These are phyloP conservation scores for Netelia virgata DNA, from an alignment of 2,888 invertebrate genomes.

Conservation along the genomic window DNA sequence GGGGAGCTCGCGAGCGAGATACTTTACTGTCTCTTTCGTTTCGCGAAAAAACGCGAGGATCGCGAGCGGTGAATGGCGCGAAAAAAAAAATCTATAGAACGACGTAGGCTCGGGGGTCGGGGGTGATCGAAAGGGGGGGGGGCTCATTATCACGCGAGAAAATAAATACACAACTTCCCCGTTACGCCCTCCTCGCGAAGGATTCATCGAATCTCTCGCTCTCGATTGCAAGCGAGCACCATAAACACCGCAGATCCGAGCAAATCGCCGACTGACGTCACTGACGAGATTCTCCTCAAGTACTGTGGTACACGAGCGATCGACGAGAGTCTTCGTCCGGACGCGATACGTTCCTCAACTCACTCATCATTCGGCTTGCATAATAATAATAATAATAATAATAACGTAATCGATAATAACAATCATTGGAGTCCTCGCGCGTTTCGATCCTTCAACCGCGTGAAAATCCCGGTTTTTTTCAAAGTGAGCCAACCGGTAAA, in stretches of 20 bases:
- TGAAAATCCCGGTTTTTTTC: no score
- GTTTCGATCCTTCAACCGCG: no score
- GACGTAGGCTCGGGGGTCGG: background rate
- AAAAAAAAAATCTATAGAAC: background rate
- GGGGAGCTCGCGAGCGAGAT: background rate
- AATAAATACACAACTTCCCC: background rate
- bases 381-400: background rate
- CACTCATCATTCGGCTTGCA: background rate
- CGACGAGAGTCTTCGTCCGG: slow-evolving; percentile 59
- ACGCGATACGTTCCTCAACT: slow-evolving; percentile 54
- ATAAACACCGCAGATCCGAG: background rate
- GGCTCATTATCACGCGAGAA: background rate
- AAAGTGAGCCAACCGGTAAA: no score
- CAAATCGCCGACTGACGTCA: slow-evolving; percentile 38
- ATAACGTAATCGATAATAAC: background rate
- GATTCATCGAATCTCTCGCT: background rate
- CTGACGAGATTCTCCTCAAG: slow-evolving; percentile 56
- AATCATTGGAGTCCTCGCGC: no score
- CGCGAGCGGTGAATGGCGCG: slow-evolving; percentile 1
- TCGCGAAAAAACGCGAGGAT: background rate
- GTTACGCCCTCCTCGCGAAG: slow-evolving; percentile 1
- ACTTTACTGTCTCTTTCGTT: background rate
- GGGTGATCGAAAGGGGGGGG: background rate
- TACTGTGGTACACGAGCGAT: slow-evolving; percentile 58
- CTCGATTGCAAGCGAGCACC: background rate